Evolutionary conservation across 2,888 invertebrate species (phyloP).

Genomic region (Clepsis dumicolana): DNA sequence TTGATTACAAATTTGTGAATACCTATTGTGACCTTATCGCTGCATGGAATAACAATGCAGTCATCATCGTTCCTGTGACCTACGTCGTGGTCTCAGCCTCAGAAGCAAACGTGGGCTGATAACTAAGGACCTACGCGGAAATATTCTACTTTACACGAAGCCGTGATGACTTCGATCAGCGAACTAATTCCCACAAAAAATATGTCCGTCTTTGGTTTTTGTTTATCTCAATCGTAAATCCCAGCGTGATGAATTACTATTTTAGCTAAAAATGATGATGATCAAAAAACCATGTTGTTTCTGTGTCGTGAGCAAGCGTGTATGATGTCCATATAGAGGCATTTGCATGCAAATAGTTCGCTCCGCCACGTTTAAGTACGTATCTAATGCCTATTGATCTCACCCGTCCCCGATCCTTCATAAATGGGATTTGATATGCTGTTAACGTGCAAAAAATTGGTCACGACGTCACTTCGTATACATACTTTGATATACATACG

Average conservation of each 20-base stretch:
- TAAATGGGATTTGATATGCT: constrained; percentile 29
- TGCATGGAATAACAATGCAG: constrained; percentile 75
- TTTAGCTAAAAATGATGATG: constrained; percentile 9
- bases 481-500: constrained; percentile 38
- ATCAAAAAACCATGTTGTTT: constrained; percentile 7
- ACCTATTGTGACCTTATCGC: constrained; percentile 45
- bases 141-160: constrained; percentile 48
- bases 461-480: constrained; percentile 45
- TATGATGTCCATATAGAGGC: constrained; percentile 21
- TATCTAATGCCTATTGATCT: constrained; percentile 20
- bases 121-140: constrained; percentile 80
- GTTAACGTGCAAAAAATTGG: constrained; percentile 46
- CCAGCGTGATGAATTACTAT: constrained; percentile 22
- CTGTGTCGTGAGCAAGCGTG: neutral
- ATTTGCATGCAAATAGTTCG: constrained; percentile 45
- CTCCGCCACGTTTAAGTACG: neutral
- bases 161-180: neutral
- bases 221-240: neutral
- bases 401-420: neutral
- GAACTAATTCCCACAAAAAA: constrained; percentile 25
- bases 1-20: constrained; percentile 35
- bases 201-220: constrained; percentile 12
- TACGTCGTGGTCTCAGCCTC: constrained; percentile 67
- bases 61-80: constrained; percentile 56
- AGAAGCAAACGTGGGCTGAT: constrained; percentile 75